A percentile compares a stretch with the other conserved stretches of the same genome.
Evolutionary conservation across 2,113 vertebrate species (phyloP).

Genomic region (Phalacrocorax aristotelis): DNA sequence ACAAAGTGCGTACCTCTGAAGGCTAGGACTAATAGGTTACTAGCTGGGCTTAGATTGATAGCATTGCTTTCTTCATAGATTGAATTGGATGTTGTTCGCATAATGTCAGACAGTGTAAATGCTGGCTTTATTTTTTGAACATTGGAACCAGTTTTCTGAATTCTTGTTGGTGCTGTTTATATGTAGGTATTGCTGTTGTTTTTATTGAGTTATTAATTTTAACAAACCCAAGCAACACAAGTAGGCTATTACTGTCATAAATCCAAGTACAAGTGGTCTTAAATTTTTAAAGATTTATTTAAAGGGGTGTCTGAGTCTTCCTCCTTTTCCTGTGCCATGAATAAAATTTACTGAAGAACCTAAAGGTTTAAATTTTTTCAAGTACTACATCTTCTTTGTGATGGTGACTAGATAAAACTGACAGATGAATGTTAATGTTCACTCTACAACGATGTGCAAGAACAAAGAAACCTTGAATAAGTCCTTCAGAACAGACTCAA

Average conservation of each 20-base stretch:
- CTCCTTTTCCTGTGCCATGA: not conserved
- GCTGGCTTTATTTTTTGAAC: not conserved
- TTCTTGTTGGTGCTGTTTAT: not conserved
- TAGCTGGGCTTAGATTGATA: not conserved
- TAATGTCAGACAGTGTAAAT: not conserved
- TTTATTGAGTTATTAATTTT: slow-evolving; percentile 12
- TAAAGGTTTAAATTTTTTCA: not conserved
- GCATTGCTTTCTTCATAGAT: not conserved
- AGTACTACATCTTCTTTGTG: not conserved
- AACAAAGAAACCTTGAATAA: not conserved
- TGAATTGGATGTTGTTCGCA: not conserved
- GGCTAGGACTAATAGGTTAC: not conserved
- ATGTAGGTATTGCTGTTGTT: not conserved
- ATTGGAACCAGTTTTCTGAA: not conserved
- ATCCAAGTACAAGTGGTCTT: not conserved
- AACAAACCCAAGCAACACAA: not conserved
- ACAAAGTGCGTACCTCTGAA: not conserved
- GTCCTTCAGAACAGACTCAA: not conserved
- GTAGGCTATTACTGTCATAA: not conserved
- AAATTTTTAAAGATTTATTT: not conserved
- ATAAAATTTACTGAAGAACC: not conserved
- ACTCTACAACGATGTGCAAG: not conserved
- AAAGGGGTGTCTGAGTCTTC: not conserved
- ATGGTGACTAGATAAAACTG: not conserved
- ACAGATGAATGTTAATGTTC: not conserved